phyloP scores from a whole-genome alignment of 2,888 invertebrate genomes.

The Oxycera nigricornis region DNA sequence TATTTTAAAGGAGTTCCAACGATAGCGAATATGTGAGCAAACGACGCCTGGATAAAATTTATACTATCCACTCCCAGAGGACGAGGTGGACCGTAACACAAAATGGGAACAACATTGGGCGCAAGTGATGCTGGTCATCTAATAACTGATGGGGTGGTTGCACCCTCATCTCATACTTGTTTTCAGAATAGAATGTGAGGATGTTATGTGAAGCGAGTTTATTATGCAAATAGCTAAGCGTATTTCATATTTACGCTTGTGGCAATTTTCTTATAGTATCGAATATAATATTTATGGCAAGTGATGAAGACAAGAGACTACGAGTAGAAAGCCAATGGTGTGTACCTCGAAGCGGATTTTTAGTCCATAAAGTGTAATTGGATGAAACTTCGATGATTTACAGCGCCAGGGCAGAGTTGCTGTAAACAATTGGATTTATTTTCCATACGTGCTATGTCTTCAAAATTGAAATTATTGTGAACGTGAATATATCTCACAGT shows the following conservation, averaged over 20 bases:
- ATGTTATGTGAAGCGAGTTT: conserved; percentile 41
- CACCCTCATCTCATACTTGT: neutral
- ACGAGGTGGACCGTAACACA: neutral
- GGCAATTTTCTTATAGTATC: conserved; percentile 48
- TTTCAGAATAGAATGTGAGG: conserved; percentile 22
- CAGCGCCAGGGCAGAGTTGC: conserved; percentile 41
- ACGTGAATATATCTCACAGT: no score
- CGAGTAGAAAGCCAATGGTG: neutral
- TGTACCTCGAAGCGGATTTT: conserved; percentile 39
- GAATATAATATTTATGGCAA: conserved; percentile 47
- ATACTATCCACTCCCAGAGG: neutral
- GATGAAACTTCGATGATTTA: conserved; percentile 48
- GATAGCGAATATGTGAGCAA: conserved; percentile 19
- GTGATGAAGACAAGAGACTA: conserved; percentile 28
- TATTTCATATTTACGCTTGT: conserved; percentile 48
- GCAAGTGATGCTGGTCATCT: conserved; percentile 18
- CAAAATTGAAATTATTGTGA: neutral
- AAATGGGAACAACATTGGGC: conserved; percentile 1
- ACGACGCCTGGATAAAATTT: conserved; percentile 17
- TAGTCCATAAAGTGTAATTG: conserved; percentile 47
- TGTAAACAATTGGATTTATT: conserved; percentile 45
- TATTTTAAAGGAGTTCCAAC: conserved; percentile 29
- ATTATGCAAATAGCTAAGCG: conserved; percentile 47
- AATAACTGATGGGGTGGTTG: neutral
- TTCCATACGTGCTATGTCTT: conserved; percentile 10